Conservation (phyloP, 2,797 vertebrate species). For the Myioborus miniatus region DNA sequence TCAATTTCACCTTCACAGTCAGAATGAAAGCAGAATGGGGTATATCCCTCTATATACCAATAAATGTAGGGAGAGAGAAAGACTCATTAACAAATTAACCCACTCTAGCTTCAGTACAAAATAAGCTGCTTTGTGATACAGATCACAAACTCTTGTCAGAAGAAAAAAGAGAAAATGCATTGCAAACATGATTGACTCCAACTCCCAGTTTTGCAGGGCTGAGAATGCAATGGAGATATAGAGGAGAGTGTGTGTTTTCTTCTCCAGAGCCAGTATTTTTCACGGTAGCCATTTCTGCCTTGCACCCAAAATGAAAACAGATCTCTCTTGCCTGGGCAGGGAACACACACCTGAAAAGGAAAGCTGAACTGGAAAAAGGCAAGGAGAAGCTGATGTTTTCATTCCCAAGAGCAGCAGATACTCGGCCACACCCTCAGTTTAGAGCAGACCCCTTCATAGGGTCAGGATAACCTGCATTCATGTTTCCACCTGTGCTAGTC, state of each 20-base stretch:
- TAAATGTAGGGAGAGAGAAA: background rate
- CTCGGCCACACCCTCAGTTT: background rate
- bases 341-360: background rate
- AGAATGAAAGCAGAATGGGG: background rate
- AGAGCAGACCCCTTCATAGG: background rate
- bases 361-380: background rate
- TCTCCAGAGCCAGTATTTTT: background rate
- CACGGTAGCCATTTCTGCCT: background rate
- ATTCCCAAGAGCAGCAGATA: background rate
- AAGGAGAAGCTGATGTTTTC: background rate
- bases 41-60: background rate
- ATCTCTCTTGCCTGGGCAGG: background rate
- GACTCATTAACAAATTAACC: background rate
- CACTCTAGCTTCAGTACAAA: background rate
- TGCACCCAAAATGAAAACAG: background rate
- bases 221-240: background rate
- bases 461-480: background rate
- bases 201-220: background rate
- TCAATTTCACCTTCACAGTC: conserved; percentile 47
- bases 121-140: conserved; percentile 39
- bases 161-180: background rate
- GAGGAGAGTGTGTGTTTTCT: background rate
- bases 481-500: background rate
- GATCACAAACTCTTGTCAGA: background rate
- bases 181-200: conserved; percentile 25